These are phyloP conservation scores for Omphaloscelis lunosa DNA, from an alignment of 2,888 invertebrate genomes.

Conservation along the genomic window DNA sequence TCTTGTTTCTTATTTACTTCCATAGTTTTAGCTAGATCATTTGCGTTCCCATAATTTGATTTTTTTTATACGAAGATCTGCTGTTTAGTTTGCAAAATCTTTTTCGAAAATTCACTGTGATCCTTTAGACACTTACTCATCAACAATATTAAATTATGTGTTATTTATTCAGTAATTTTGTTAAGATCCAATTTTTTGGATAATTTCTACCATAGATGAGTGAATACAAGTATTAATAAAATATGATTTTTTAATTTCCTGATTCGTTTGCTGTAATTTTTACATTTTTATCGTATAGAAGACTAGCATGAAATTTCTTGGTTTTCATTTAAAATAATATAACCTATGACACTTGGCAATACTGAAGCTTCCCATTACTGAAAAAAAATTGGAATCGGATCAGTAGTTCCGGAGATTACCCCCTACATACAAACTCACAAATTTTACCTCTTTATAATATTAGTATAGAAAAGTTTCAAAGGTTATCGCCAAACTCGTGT, in stretches of 20 bases:
- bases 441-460: not conserved
- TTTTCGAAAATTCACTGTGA: not conserved
- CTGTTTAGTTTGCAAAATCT: not conserved
- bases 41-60: not conserved
- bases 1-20: not conserved
- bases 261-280: not conserved
- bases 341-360: not conserved
- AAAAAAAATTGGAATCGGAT: not conserved
- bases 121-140: not conserved
- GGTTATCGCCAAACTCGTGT: not conserved
- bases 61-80: not conserved
- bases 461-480: not conserved
- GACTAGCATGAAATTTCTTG: not conserved
- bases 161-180: not conserved
- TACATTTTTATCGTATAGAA: not conserved
- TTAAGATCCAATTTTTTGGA: not conserved
- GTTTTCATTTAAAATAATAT: not conserved
- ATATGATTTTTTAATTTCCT: constrained; percentile 28
- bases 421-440: not conserved
- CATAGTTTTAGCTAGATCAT: not conserved
- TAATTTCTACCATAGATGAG: not conserved
- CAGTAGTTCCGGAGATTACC: not conserved
- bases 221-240: constrained; percentile 22
- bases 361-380: too few relatives aligned
- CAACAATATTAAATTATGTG: not conserved